Conservation (phyloP, 2,797 vertebrate genomes). For the Denticeps clupeoides region DNA sequence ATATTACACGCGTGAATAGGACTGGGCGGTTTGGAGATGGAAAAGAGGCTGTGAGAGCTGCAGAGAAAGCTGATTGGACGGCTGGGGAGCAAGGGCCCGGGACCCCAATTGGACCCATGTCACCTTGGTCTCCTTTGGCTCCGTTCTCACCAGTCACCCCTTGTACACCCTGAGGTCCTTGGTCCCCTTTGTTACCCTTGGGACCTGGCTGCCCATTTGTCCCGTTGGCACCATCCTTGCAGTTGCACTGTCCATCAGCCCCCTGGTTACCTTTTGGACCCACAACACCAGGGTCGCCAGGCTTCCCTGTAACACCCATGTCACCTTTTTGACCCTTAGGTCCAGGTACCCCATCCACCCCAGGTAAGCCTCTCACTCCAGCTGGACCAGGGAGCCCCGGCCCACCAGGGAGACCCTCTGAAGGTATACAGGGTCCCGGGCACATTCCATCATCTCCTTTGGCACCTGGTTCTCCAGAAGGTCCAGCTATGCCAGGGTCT, state of each 20-base stretch:
- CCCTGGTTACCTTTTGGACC: conserved; percentile 44
- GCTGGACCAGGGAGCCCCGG: conserved; percentile 37
- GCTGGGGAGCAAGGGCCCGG: conserved; percentile 47
- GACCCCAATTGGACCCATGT: conserved; percentile 34
- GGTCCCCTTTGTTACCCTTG: conserved; percentile 20
- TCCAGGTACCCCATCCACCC: conserved; percentile 30
- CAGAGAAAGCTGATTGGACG: conserved; percentile 46
- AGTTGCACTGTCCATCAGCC: conserved; percentile 28
- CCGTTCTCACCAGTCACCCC: conserved; percentile 40
- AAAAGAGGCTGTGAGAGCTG: conserved; percentile 16
- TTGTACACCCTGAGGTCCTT: conserved; percentile 10
- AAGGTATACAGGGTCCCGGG: conserved; percentile 33
- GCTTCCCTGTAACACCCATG: conserved; percentile 25
- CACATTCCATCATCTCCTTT: conserved; percentile 46
- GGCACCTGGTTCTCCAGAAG: conserved; percentile 33
- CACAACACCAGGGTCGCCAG: conserved; percentile 13
- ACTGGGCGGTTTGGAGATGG: conserved; percentile 35
- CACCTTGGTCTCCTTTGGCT: conserved; percentile 33
- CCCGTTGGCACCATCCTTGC: conserved; percentile 31
- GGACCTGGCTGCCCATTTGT: conserved; percentile 22
- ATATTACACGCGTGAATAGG: conserved; percentile 27
- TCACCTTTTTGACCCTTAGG: conserved; percentile 27
- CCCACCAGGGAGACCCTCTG: conserved; percentile 27
- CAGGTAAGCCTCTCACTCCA: conserved; percentile 38
- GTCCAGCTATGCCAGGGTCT: conserved; percentile 36